Conservation (phyloP, 2,113 vertebrate genomes). For the Aramus guarauna region DNA sequence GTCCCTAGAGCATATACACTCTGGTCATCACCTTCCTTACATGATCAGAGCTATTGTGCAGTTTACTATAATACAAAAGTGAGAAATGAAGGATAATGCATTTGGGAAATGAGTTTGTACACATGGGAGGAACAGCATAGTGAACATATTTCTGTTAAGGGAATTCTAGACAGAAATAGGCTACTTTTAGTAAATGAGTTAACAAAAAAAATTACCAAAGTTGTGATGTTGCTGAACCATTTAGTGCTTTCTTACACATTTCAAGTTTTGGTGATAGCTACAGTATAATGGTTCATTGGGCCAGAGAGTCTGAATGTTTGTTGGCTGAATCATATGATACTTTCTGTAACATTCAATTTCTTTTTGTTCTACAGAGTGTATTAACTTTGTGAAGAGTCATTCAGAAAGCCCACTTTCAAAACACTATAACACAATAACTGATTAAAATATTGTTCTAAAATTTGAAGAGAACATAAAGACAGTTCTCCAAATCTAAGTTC, state of each 20-base stretch:
- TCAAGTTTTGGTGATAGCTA: not conserved
- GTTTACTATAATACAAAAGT: not conserved
- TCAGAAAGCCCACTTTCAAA: not conserved
- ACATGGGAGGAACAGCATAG: accelerated
- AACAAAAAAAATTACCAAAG: not conserved
- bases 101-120: not conserved
- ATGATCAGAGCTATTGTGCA: not conserved
- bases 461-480: not conserved
- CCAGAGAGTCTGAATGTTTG: not conserved
- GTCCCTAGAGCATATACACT: not conserved
- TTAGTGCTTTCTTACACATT: not conserved
- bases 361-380: not conserved
- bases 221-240: not conserved
- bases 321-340: not conserved
- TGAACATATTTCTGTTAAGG: not conserved
- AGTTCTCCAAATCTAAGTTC: not conserved
- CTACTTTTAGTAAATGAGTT: not conserved
- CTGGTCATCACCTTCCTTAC: not conserved
- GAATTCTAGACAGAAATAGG: not conserved
- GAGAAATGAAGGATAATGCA: not conserved
- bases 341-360: not conserved
- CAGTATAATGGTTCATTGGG: not conserved
- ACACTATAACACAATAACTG: not conserved
- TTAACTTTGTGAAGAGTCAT: not conserved
- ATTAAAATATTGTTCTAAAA: not conserved